phyloP scores from a whole-genome alignment of 2,888 invertebrate genomes.

The Alloscopus bannaensis region DNA sequence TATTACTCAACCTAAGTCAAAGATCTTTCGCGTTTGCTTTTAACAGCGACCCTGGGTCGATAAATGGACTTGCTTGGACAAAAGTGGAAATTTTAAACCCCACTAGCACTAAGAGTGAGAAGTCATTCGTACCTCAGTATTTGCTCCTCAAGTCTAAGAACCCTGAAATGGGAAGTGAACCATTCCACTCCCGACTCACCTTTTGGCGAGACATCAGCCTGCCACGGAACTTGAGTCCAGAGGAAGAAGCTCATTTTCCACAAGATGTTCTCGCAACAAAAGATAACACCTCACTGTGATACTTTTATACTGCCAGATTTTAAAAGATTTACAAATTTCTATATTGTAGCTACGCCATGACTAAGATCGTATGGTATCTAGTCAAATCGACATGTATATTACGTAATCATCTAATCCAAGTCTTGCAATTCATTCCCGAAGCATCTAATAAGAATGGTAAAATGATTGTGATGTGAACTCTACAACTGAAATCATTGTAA shows the following conservation, averaged over 20 bases:
- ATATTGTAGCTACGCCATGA: too few relatives aligned
- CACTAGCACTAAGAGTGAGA: background rate
- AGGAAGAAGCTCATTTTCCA: conserved; percentile 28
- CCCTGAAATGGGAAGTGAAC: conserved; percentile 48
- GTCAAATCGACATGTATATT: too few relatives aligned
- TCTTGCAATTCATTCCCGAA: too few relatives aligned
- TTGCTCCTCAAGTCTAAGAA: conserved; percentile 28
- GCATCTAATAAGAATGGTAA: too few relatives aligned
- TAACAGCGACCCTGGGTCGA: conserved; percentile 34
- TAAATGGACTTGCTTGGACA: conserved; percentile 9
- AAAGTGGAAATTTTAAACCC: background rate
- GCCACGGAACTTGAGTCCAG: conserved; percentile 40
- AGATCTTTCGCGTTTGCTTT: background rate
- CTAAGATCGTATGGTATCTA: too few relatives aligned
- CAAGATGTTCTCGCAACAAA: too few relatives aligned
- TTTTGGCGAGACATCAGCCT: conserved; percentile 45
- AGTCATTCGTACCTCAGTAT: conserved; percentile 3
- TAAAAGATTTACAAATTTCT: too few relatives aligned
- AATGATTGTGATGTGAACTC: too few relatives aligned
- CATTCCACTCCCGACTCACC: conserved; percentile 31
- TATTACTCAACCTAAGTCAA: background rate
- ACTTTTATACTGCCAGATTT: too few relatives aligned
- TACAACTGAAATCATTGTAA: too few relatives aligned
- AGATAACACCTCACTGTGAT: too few relatives aligned
- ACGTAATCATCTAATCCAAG: too few relatives aligned